Evolutionary conservation across 2,113 vertebrate species (phyloP).

Genomic region (Atractosteus spatula): DNA sequence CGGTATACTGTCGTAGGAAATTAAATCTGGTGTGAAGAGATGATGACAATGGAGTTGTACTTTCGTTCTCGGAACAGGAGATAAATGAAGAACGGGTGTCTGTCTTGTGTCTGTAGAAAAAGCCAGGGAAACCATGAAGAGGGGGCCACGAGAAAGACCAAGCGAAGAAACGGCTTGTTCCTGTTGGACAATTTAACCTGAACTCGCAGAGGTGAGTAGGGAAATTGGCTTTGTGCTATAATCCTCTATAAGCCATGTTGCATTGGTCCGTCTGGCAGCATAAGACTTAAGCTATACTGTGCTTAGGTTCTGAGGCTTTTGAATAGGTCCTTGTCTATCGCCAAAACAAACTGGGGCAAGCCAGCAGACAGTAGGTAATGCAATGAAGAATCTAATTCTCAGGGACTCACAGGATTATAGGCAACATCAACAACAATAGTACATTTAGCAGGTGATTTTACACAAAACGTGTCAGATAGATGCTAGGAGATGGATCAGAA

Average conservation of each 20-base stretch:
- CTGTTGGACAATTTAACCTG: constrained; percentile 40
- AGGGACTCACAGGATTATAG: no score
- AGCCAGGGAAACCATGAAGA: constrained; percentile 24
- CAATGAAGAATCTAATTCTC: no score
- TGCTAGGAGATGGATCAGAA: no score
- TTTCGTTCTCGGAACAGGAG: not conserved
- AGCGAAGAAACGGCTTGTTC: constrained; percentile 52
- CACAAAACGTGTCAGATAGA: no score
- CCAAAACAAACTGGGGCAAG: no score
- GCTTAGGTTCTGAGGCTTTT: constrained; percentile 38
- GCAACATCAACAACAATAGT: no score
- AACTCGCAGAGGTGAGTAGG: constrained; percentile 54
- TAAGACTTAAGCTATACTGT: no score
- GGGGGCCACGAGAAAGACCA: constrained; percentile 34
- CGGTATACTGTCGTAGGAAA: not conserved
- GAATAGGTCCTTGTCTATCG: constrained; percentile 51
- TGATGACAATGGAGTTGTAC: not conserved
- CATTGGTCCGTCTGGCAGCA: not conserved
- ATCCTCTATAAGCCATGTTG: not conserved
- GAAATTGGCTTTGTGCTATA: constrained; percentile 28
- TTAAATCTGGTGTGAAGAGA: not conserved
- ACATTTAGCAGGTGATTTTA: no score
- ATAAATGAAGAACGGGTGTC: not conserved
- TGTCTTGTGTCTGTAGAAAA: constrained; percentile 31
- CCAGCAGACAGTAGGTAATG: no score